phyloP scores from a whole-genome alignment of 2,113 vertebrate species.

The Glaucomys volans region DNA sequence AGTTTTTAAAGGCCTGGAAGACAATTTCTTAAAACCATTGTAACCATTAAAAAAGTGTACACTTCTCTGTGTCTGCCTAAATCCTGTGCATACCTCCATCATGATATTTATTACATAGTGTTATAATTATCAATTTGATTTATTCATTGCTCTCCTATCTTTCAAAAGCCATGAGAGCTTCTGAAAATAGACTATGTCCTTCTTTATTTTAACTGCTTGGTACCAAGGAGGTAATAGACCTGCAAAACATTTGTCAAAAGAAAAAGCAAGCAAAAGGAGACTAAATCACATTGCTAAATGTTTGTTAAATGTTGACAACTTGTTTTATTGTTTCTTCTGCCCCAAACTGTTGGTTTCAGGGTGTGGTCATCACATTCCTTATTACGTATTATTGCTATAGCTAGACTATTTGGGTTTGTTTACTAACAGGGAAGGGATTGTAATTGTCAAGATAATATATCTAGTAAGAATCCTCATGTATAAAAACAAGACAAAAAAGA shows the following conservation, averaged over 20 bases:
- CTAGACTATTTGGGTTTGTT: background rate
- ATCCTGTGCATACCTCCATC: background rate
- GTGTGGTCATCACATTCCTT: background rate
- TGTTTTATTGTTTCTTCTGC: slow-evolving; percentile 3
- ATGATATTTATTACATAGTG: background rate
- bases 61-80: background rate
- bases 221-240: background rate
- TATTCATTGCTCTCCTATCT: background rate
- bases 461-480: background rate
- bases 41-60: background rate
- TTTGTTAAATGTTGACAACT: background rate
- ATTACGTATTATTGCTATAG: background rate
- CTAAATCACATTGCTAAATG: background rate
- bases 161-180: background rate
- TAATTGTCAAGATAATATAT: background rate
- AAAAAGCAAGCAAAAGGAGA: background rate
- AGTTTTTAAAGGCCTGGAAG: background rate
- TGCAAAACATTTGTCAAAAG: slow-evolving; percentile 39
- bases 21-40: background rate
- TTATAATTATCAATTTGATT: background rate
- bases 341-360: slow-evolving; percentile 8
- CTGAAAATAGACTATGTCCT: background rate
- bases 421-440: background rate
- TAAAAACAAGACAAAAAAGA: slow-evolving; percentile 7
- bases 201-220: background rate